Evolutionary conservation across 2,888 invertebrate genomes (phyloP), one percentile per base, ranked within the genome.

Genomic region (Ophion obscuratus): DNA sequence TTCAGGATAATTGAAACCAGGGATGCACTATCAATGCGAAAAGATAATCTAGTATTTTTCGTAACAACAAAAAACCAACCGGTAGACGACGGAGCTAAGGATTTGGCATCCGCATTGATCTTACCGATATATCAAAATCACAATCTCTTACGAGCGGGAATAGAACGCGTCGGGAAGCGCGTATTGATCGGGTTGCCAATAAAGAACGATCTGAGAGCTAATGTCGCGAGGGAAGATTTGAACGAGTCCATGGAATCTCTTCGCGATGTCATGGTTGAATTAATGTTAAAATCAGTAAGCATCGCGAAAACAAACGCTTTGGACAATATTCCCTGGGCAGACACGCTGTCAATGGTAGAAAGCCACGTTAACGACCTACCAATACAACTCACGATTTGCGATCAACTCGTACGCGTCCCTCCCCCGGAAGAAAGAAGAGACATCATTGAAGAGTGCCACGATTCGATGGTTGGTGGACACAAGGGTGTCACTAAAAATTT

Each of bases 31-130:
- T 36, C 20, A 0, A 87, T 84, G 87, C 68, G 59, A 17, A 87
- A 70, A 17, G 84, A 83, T 20, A 84, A 87, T n/a, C 9, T 84
- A 1, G 79, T 24, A 24, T 24, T 78, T 31, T 79, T 87, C 7
- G 36, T 79, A 1, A 81, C 81, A 0, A 67, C 76, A 1, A 73
- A 67, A 17, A 70, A 70, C 1, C 75, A 87, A n/a, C n/a, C 78
- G 0, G 11, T 76, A 17, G 87, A 82, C 27, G 84, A 66, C 24
- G 81, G 84, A 14, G 84, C 82, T 3, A 61, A 47, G 14, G 80
- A 80, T 14, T 31, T 74, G 11, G 61, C 31, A 24, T 74, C 74
- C 10, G n/a, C 36, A 10, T 7, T 61, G 2, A 14, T 27, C 0
- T 17, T 75, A 7, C 81, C 81, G 14, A 36, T 36, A 10, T 47